Base-by-base conservation (phyloP, 2,797 vertebrate genomes). In the Pangasius mekongensis region DNA sequence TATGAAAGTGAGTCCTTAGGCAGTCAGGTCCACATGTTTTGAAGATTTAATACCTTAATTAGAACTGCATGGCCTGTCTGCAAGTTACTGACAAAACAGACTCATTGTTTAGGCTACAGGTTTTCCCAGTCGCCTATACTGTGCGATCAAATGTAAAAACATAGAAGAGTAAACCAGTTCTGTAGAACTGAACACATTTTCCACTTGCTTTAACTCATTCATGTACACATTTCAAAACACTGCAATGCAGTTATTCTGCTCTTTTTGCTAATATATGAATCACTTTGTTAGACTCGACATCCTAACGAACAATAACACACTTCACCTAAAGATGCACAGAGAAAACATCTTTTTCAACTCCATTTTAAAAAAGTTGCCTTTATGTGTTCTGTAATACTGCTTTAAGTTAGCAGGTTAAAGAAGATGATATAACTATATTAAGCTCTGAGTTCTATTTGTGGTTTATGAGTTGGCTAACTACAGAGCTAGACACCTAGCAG, bases 51-150 rank as follows among this genome's bases (percentile, higher is more conserved):
- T 86, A 56, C 33, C 73, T 67, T 83, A 85, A 91, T 91, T 91
- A 87, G 73, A 91, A 81, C 20, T 77, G 87, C 83, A 90, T 90
- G 88, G 92, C 84, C 24, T 56, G 83, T 80, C 87, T 86, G 27
- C 74, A 81, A 88, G 83, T 58, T 71, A 62, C 5, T 24, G 76
- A 71, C 20, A 56, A 83, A 88, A 83, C 58, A 77, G 60, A 71
- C 74, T 54, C 81, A 89, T 27, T 91, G 86, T 82, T 78, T 91
- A 89, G 76, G 80, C 33, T n/a, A 16, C 56, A 74, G 0, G 22
- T 30, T 74, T 30, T 62, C 49, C 24, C 9, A 30, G 7, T 67
- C 3, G 24, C 39, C 18, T 47, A 52, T 67, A 22, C 7, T 27
- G 39, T 66, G 27, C 11, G 16, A 67, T 30, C 64, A 84, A 67